Evolutionary conservation across 2,888 invertebrate genomes (phyloP).

Genomic region (Heterodera filipjevi): DNA sequence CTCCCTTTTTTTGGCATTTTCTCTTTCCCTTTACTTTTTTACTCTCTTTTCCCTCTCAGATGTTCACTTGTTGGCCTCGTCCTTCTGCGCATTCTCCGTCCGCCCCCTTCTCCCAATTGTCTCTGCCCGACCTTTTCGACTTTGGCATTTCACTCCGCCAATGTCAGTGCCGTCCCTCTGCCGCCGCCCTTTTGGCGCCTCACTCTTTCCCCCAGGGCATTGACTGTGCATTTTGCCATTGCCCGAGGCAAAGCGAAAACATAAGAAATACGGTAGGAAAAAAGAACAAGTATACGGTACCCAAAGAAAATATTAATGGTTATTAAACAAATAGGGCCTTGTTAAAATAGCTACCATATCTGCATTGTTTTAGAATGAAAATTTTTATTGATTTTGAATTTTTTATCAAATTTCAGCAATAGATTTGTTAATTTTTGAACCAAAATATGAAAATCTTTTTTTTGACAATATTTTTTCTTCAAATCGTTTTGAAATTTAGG

Average conservation of each 20-base stretch:
- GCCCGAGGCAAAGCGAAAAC: neutral
- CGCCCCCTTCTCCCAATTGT: neutral
- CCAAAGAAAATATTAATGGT: too few species aligned
- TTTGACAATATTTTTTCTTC: too few species aligned
- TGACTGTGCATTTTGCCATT: neutral
- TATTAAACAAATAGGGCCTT: too few species aligned
- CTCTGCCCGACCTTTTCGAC: neutral
- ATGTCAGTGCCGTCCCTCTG: neutral
- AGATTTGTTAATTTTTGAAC: too few species aligned
- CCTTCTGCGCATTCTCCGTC: neutral
- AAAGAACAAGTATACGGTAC: neutral
- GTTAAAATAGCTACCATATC: too few species aligned
- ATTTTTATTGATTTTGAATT: too few species aligned
- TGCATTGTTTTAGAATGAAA: too few species aligned
- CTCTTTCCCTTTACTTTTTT: too few species aligned
- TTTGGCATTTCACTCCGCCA: neutral
- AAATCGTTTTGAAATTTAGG: too few species aligned
- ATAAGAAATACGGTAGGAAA: neutral
- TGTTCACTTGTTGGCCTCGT: neutral
- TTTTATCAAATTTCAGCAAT: too few species aligned
- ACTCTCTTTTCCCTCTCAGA: neutral
- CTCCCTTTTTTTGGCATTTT: too few species aligned
- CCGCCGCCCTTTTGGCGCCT: neutral
- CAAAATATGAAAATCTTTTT: too few species aligned
- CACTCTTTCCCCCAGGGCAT: constrained; percentile 14